Base-by-base conservation (phyloP, 2,888 invertebrate species). In the Drepanosiphum platanoidis region DNA sequence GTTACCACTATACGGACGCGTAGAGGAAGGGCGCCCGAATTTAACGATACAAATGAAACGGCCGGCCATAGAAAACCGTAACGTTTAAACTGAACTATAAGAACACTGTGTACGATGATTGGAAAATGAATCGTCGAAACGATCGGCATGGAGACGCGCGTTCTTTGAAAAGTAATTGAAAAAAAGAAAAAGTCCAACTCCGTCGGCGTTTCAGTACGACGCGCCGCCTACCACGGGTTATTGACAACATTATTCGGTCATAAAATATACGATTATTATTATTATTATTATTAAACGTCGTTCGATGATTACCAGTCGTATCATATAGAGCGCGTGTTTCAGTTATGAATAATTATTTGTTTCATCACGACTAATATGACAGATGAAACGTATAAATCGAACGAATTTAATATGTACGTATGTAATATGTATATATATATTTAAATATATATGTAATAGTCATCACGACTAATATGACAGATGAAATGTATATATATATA, bases 301-400 rank as follows among this genome's bases (percentile, higher is more conserved):
- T 22, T 15, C 22, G 8, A 52, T 52, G 52, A 52, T 52, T 18
- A 22, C 52, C 18, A 52, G 52, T 52, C n/a, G n/a, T n/a, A n/a
- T n/a, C n/a, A 18, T 52, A 52, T 52, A 52, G 52, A 52, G 52
- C 58, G 27, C 58, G 27, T 61, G 22, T 61, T 77, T 61, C 36
- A 27, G 39, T 30, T 22, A 64, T 77, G 77, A 64, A 77, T 75
- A 75, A 75, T 77, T 61, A 77, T 77, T 77, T 36, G 18, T 77
- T 74, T 77, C 36, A 61, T 61, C 61, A 15, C 36, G 15, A 64
- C 36, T 27, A 80, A 52, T 68, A 8, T 68, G 46, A 68, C 34
- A 46, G 27, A 52, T 46, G n/a, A 80, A 68, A 52, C 15, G n/a
- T 64, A 42, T 42, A 42, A 42, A 9, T 9, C 42, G 42, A 7